A percentile compares a stretch with the other conserved stretches of the same genome.
Conservation (phyloP, 2,888 invertebrate genomes). For the Calephelis perditalis region DNA sequence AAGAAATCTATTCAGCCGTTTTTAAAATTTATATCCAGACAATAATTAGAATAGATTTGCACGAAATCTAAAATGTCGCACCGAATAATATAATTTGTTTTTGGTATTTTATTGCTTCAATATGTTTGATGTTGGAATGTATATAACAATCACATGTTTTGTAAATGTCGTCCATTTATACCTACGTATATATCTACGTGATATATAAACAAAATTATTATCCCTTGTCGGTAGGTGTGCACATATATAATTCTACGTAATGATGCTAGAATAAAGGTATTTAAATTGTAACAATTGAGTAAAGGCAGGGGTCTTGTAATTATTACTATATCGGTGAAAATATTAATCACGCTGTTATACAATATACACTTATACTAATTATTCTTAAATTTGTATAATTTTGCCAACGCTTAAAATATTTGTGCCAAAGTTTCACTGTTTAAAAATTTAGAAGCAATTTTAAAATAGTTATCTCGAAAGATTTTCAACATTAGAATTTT, state of each 20-base stretch:
- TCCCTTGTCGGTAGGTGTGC: neutral
- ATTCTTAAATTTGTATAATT: no score
- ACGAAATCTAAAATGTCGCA: neutral
- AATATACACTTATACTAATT: no score
- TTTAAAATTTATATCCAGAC: neutral
- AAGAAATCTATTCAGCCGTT: neutral
- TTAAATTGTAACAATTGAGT: neutral
- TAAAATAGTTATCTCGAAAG: no score
- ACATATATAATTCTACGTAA: neutral
- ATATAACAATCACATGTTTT: neutral
- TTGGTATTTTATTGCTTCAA: neutral
- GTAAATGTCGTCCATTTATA: neutral
- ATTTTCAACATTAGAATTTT: no score
- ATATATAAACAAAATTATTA: neutral
- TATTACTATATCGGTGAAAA: no score
- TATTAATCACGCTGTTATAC: no score
- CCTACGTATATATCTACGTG: neutral
- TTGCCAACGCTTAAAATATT: neutral
- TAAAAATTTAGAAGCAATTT: neutral
- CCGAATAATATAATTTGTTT: neutral
- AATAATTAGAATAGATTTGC: conserved; percentile 2
- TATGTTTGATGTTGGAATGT: neutral
- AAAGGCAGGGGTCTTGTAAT: no score
- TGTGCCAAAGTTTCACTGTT: conserved; percentile 3
- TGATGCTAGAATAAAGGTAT: neutral